These are phyloP conservation scores for Poecile atricapillus DNA, from an alignment of 2,113 vertebrate species.

Conservation along the genomic window DNA sequence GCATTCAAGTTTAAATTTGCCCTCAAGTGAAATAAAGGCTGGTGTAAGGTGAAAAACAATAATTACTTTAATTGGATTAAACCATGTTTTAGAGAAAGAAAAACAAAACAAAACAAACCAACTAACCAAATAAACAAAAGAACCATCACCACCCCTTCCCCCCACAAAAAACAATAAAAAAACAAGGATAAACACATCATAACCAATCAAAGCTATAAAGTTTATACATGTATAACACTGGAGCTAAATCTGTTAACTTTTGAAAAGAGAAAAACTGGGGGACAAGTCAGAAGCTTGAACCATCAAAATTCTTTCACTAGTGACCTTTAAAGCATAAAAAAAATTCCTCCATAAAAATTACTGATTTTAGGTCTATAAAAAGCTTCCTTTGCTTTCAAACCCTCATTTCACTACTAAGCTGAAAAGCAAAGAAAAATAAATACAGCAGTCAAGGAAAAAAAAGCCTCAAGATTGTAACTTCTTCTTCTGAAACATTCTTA, in stretches of 20 bases:
- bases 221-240: background rate
- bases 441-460: background rate
- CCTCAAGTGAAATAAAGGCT: background rate
- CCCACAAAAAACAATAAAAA: background rate
- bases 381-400: background rate
- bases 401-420: background rate
- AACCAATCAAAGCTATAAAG: background rate
- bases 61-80: background rate
- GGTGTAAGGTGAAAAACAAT: background rate
- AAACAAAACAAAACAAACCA: background rate
- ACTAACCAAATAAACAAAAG: too few relatives aligned
- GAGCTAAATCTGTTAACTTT: background rate
- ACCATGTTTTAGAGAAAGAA: background rate
- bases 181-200: background rate
- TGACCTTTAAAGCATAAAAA: background rate
- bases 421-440: background rate
- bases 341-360: background rate
- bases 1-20: background rate
- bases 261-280: background rate
- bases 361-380: background rate
- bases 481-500: background rate
- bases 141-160: too few relatives aligned
- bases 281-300: background rate
- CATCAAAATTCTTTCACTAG: background rate
- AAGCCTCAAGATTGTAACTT: background rate